Base-by-base conservation (phyloP, 2,888 invertebrate genomes). In the Tenthredo scrophulariae region DNA sequence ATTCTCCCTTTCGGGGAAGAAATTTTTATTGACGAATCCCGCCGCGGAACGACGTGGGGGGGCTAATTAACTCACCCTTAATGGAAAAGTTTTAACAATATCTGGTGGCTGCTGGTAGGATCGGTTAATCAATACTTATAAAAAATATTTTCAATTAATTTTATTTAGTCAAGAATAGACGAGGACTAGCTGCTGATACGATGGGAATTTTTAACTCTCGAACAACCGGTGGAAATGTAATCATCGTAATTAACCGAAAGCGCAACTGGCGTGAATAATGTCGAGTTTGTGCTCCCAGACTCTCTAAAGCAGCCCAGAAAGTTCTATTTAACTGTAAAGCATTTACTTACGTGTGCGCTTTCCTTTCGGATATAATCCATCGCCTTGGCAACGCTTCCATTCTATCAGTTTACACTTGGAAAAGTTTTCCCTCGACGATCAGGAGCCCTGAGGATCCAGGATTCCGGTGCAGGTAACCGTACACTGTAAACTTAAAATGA, bases 351-450 rank as follows among this genome's bases (percentile, higher is more conserved):
- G 72, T 43, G 22, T 43, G 40, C 40, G 72, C 72, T 74, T 74
- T 74, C 43, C 72, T 74, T 74, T 33, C 50, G 29, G 54, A 77
- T 77, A 54, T 77, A 77, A 77, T 77, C 77, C 77, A 77, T 77
- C 77, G 77, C 54, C 77, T 54, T 77, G 77, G 77, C 77, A 77
- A 77, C 77, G 77, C 29, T 77, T 77, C 77, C 77, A 77, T 77
- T 77, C 33, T 50, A 77, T 77, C 77, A 54, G 77, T 77, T 77
- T 77, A 77, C 77, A 77, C 77, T 77, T 54, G 77, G 77, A 77
- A 77, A 77, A 77, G 77, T 77, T 77, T 54, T 77, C 29, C 54
- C 50, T 43, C 72, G 43, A 74, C 72, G 40, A 22, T 40, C n/a
- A n/a, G 40, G n/a, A 43, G 22, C 43, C 9, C 10, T 13, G 18